Evolutionary conservation across 2,888 invertebrate species (phyloP), one percentile per base, ranked within the genome.

Genomic region (Trissoscelio sp.): DNA sequence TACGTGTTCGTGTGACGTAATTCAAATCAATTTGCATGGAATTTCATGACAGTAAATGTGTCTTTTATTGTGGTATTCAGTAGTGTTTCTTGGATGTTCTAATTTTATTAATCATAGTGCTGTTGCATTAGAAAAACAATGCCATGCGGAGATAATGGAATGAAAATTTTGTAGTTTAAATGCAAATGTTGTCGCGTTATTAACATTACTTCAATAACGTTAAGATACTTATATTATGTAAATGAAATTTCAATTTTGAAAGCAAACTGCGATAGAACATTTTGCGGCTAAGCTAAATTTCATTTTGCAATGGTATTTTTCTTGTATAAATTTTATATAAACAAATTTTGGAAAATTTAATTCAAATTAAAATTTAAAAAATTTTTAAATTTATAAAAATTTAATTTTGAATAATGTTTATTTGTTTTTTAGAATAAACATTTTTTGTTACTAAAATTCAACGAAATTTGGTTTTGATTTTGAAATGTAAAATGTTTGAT

Each of bases 111-210:
- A 48, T 28, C 46, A 12, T 16, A 18, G 2, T n/a, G 4, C 20
- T 46, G 7, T 64, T 24, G 48, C 6, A n/a, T 22, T 9, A 51
- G 28, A 24, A 37, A 44, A 57, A 44, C 34, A 16, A 67, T 42
- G 60, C 51, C 48, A 48, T 12, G 31, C 16, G 12, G 3, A 9
- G 51, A 72, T 58, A 62, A 31, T 62, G 31, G 28, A 62, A 64
- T 62, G 12, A 64, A 42, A 39, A 42, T 62, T 62, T 22, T 55
- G 46, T 72, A 28, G 14, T 44, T 44, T 53, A 62, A 73, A 73
- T 62, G 62, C 62, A 62, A 73, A 73, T 44, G 34, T 37, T n/a
- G 60, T 9, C 12, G 7, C 3, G 46, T 9, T 60, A 58, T 58
- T 70, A 42, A 46, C 7, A n/a, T 53, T 53, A 53, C 34, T 69